Conservation (phyloP, 2,113 vertebrate species). For the Diadophis punctatus region DNA sequence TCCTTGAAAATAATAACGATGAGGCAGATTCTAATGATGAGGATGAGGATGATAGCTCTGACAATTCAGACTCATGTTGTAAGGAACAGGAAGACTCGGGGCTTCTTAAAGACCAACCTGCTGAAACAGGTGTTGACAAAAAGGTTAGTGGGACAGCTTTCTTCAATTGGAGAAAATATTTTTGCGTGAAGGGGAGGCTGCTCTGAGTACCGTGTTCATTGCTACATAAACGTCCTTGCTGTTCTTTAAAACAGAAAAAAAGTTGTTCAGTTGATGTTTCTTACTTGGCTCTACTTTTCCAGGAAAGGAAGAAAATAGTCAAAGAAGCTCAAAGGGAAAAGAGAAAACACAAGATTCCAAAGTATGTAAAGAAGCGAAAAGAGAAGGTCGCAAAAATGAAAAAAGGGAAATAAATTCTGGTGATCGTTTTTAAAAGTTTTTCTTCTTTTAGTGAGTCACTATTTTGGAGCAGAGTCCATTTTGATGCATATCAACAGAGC, state of each 20-base stretch:
- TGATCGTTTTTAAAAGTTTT: not conserved
- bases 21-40: constrained; percentile 63
- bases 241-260: not conserved
- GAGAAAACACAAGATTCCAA: constrained; percentile 86
- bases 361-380: constrained; percentile 91
- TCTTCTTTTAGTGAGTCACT: not conserved
- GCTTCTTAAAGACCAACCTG: constrained; percentile 52
- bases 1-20: constrained; percentile 74
- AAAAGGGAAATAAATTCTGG: constrained; percentile 75
- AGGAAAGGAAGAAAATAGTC: constrained; percentile 87
- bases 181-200: not conserved
- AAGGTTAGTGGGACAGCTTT: constrained; percentile 72
- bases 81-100: constrained; percentile 53
- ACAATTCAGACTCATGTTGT: constrained; percentile 51
- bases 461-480: not conserved
- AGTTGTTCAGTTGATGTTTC: not conserved
- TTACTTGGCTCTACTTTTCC: constrained; percentile 16
- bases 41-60: constrained; percentile 46
- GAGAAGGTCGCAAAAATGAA: constrained; percentile 87
- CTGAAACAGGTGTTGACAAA: constrained; percentile 68
- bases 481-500: not conserved
- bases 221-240: not conserved
- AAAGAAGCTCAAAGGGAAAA: constrained; percentile 94
- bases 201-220: not conserved
- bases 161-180: not conserved